Percentiles rank a stretch among this genome's conserved stretches.
Evolutionary conservation across 2,797 vertebrate genomes (phyloP).

Genomic region (Cryptoblepharus egeriae): DNA sequence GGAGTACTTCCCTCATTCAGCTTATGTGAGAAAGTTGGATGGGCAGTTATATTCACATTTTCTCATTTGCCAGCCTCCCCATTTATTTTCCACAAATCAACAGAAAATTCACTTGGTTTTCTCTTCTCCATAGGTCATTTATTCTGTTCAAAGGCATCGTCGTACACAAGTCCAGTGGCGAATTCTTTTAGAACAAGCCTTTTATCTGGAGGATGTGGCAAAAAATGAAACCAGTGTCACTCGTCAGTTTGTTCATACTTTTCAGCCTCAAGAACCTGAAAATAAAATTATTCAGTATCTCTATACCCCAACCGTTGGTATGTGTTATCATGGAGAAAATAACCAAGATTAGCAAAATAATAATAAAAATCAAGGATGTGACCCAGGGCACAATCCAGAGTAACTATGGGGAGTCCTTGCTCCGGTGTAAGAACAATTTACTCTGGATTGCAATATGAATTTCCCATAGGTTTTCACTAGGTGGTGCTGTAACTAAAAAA

Average conservation of each 20-base stretch:
- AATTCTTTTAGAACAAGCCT: conserved; percentile 93
- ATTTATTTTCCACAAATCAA: conserved; percentile 24
- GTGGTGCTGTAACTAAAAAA: too few species aligned
- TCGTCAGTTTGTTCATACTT: conserved; percentile 91
- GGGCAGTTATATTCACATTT: background rate
- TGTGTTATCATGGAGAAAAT: conserved; percentile 40
- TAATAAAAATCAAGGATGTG: background rate
- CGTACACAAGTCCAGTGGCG: conserved; percentile 95
- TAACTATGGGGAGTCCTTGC: too few species aligned
- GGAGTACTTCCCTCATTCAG: background rate
- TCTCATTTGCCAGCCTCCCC: background rate
- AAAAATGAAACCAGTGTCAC: conserved; percentile 91
- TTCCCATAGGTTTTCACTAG: too few species aligned
- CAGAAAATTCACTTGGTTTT: conserved; percentile 25
- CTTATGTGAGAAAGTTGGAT: background rate
- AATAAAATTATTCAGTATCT: conserved; percentile 87
- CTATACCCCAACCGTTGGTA: conserved; percentile 90
- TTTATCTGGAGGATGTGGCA: conserved; percentile 94
- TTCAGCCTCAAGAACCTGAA: conserved; percentile 83
- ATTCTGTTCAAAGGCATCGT: conserved; percentile 93
- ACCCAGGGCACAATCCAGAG: too few species aligned
- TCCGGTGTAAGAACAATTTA: too few species aligned
- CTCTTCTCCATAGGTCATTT: conserved; percentile 85
- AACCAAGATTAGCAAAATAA: background rate
- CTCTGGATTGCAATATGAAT: too few species aligned